These are phyloP conservation scores for Cephus pygmeus DNA, from an alignment of 2,888 invertebrate species.

Conservation along the genomic window DNA sequence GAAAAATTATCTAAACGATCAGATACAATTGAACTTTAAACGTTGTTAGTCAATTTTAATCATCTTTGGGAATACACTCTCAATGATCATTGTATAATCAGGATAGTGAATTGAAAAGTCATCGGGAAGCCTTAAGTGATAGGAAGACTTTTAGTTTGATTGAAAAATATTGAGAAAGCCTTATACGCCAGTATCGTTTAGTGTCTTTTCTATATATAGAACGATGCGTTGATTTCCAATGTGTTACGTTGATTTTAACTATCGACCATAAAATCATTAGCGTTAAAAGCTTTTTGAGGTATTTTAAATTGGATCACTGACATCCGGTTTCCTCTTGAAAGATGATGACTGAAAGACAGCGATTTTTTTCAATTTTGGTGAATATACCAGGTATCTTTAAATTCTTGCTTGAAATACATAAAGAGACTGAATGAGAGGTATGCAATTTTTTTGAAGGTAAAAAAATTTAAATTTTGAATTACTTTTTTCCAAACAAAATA, in stretches of 20 bases:
- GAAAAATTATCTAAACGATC: too few relatives aligned
- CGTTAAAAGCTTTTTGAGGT: too few relatives aligned
- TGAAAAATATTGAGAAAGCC: neutral
- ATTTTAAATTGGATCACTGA: too few relatives aligned
- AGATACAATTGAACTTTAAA: too few relatives aligned
- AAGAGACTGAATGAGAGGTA: too few relatives aligned
- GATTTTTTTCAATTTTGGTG: neutral
- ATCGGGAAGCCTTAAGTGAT: neutral
- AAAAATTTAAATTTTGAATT: too few relatives aligned
- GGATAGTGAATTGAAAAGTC: neutral
- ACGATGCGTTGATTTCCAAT: neutral
- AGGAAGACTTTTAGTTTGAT: neutral
- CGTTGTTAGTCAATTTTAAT: neutral
- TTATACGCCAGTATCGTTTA: conserved; percentile 4
- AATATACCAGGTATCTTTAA: neutral
- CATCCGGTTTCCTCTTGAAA: too few relatives aligned
- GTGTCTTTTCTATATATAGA: neutral
- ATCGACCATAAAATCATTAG: too few relatives aligned
- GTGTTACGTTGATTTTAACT: neutral
- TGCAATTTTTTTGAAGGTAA: too few relatives aligned
- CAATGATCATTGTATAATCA: neutral
- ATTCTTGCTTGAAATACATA: too few relatives aligned
- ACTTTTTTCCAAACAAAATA: too few relatives aligned
- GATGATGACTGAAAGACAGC: too few relatives aligned
- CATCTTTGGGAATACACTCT: neutral